A percentile compares a stretch with the other conserved stretches of the same genome.
phyloP scores from a whole-genome alignment of 2,113 vertebrate species.

The Amazona guildingii region DNA sequence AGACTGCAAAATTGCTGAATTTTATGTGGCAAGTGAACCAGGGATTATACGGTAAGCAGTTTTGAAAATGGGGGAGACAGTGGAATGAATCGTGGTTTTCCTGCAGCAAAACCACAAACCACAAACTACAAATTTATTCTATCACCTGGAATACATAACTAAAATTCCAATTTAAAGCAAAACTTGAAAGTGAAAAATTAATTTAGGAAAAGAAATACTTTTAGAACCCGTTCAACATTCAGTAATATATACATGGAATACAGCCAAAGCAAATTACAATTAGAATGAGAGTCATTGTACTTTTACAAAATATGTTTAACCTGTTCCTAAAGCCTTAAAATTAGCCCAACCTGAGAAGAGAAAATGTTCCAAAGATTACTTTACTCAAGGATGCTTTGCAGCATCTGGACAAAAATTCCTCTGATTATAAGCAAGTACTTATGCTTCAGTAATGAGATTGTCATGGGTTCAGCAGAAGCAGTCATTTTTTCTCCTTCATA shows the following conservation, averaged over 20 bases:
- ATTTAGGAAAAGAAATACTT: not conserved
- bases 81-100: not conserved
- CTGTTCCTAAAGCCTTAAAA: constrained; percentile 24
- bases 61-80: not conserved
- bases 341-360: not conserved
- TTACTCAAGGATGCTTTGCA: constrained; percentile 5
- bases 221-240: not conserved
- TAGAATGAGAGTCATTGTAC: not conserved
- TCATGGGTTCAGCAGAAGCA: too few species aligned
- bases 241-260: not conserved
- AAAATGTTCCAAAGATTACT: not conserved
- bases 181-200: not conserved
- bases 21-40: not conserved
- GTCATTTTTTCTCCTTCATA: too few species aligned
- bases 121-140: not conserved
- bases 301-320: constrained; percentile 1
- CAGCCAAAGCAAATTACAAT: not conserved
- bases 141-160: not conserved
- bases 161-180: not conserved
- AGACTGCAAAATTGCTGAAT: not conserved
- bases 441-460: not conserved
- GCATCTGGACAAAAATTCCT: constrained; percentile 36
- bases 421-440: not conserved
- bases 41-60: not conserved
- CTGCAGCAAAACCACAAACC: not conserved